phyloP scores from a whole-genome alignment of 2,797 vertebrate genomes.

The Epinephelus coioides region DNA sequence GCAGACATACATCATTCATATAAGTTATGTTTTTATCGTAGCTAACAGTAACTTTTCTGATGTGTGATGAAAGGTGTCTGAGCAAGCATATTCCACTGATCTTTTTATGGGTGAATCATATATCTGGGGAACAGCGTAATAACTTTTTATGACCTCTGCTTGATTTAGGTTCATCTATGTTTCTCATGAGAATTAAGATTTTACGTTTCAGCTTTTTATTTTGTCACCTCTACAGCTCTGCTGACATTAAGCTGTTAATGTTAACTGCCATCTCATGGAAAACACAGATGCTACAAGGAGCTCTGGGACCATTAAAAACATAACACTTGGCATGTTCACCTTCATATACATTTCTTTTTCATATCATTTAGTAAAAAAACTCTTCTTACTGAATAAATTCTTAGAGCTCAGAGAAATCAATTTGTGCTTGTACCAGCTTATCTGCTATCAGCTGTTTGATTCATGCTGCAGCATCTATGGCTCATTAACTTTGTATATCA shows the following conservation, averaged over 20 bases:
- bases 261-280: slow-evolving; percentile 42
- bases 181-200: slow-evolving; percentile 29
- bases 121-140: slow-evolving; percentile 25
- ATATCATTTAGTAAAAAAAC: slow-evolving; percentile 25
- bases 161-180: slow-evolving; percentile 39
- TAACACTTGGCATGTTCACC: slow-evolving; percentile 34
- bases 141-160: slow-evolving; percentile 26
- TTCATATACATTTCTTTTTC: slow-evolving; percentile 27
- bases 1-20: neutral
- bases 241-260: slow-evolving; percentile 53
- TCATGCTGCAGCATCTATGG: slow-evolving; percentile 14
- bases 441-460: slow-evolving; percentile 25
- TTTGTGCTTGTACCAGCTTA: neutral
- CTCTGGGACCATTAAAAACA: slow-evolving; percentile 46
- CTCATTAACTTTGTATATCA: slow-evolving; percentile 16
- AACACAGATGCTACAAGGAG: slow-evolving; percentile 48
- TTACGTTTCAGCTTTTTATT: slow-evolving; percentile 36
- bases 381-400: slow-evolving; percentile 16
- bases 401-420: neutral
- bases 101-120: slow-evolving; percentile 24
- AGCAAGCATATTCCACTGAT: slow-evolving; percentile 23
- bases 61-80: slow-evolving; percentile 19
- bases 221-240: slow-evolving; percentile 31
- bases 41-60: neutral
- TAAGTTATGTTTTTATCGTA: neutral